Percentiles rank a stretch among this genome's conserved stretches.
phyloP scores from a whole-genome alignment of 1,140 invertebrate genomes.

The Drosophila auraria region DNA sequence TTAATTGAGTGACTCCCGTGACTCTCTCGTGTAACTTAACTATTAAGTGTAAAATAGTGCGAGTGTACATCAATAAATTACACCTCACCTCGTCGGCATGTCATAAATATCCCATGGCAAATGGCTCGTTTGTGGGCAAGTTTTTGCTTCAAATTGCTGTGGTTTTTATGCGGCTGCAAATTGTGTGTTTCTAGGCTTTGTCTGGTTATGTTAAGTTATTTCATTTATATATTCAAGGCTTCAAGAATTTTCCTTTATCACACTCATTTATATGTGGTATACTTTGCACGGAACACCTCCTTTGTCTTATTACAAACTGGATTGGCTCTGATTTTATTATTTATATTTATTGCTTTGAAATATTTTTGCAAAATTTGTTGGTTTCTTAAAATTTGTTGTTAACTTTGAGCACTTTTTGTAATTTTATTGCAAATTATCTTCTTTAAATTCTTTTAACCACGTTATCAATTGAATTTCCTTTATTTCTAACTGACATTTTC shows the following conservation, averaged over 20 bases:
- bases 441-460: neutral
- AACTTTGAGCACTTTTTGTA: neutral
- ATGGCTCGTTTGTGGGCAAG: constrained; percentile 10
- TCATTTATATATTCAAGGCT: constrained; percentile 2
- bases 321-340: neutral
- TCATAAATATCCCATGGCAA: constrained; percentile 59
- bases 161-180: neutral
- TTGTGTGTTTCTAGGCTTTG: neutral
- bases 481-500: too few relatives aligned
- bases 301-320: neutral
- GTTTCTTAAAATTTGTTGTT: neutral
- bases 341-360: neutral
- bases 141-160: constrained; percentile 5
- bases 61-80: constrained; percentile 25
- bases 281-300: neutral
- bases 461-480: neutral
- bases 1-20: constrained; percentile 41
- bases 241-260: neutral
- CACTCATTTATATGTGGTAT: neutral
- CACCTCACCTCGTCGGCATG: constrained; percentile 39
- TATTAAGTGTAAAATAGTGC: constrained; percentile 18
- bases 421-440: neutral
- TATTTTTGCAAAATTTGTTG: neutral
- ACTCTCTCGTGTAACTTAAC: constrained; percentile 1
- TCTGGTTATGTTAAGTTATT: neutral